phyloP scores from a whole-genome alignment of 2,888 invertebrate species.

The Drosophila siamana region DNA sequence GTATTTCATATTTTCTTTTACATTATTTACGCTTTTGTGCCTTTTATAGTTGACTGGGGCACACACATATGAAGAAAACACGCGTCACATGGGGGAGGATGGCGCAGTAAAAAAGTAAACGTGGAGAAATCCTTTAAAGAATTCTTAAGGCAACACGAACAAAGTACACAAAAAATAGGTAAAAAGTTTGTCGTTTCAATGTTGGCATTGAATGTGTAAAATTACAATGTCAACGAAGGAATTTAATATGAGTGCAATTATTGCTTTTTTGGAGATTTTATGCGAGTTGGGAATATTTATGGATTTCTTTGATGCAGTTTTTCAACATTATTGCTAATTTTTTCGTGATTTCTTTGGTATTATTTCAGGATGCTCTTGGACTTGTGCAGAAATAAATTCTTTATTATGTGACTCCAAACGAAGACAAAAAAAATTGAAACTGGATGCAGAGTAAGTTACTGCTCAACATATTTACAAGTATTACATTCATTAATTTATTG shows the following conservation, averaged over 20 bases:
- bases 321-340: not conserved
- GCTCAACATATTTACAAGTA: not conserved
- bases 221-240: not conserved
- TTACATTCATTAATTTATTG: too few species aligned
- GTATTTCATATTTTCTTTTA: slow-evolving; percentile 60
- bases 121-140: slow-evolving; percentile 30
- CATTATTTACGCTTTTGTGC: slow-evolving; percentile 67
- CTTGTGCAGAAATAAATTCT: too few species aligned
- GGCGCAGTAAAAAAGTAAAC: not conserved
- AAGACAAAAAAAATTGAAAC: too few species aligned
- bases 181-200: slow-evolving; percentile 2
- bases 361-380: not conserved
- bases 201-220: not conserved
- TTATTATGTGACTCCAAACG: too few species aligned
- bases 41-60: slow-evolving; percentile 70
- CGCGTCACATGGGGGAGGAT: not conserved
- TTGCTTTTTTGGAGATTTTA: not conserved
- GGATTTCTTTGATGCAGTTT: too few species aligned
- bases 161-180: slow-evolving; percentile 1
- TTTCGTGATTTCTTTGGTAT: not conserved
- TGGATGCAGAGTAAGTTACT: not conserved
- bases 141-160: not conserved
- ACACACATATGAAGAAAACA: slow-evolving; percentile 37
- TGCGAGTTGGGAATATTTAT: not conserved
- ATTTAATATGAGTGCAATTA: not conserved